These are phyloP conservation scores for Ethmia dodecea DNA, from an alignment of 2,888 invertebrate species.

Conservation along the genomic window DNA sequence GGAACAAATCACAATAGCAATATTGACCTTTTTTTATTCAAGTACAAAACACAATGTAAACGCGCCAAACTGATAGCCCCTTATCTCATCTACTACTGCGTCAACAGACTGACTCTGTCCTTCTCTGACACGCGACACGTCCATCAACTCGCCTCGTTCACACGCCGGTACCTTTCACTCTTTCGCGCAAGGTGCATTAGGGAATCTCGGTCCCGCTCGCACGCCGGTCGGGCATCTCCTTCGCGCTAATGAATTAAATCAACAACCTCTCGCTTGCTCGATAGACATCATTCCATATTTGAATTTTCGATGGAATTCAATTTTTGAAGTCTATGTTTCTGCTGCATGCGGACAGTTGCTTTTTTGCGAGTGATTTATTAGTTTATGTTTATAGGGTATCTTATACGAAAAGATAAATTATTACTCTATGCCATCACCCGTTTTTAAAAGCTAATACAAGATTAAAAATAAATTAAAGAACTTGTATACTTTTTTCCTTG, in stretches of 20 bases:
- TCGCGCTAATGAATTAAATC: slow-evolving; percentile 76
- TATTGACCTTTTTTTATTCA: slow-evolving; percentile 20
- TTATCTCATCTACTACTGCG: slow-evolving; percentile 75
- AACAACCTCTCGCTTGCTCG: slow-evolving; percentile 72
- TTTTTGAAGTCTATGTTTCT: slow-evolving; percentile 25
- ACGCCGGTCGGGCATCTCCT: slow-evolving; percentile 42
- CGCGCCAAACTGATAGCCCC: slow-evolving; percentile 66
- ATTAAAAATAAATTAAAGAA: too few species aligned
- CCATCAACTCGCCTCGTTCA: slow-evolving; percentile 29
- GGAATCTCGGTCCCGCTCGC: slow-evolving; percentile 32
- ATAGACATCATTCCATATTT: slow-evolving; percentile 57
- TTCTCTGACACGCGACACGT: slow-evolving; percentile 33
- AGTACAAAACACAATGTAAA: slow-evolving; percentile 48
- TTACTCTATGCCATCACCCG: too few species aligned
- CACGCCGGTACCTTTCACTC: slow-evolving; percentile 40
- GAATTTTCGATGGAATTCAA: slow-evolving; percentile 58
- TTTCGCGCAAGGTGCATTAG: slow-evolving; percentile 27
- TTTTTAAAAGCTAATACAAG: too few species aligned
- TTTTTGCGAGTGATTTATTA: too few species aligned
- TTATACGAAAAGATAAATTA: too few species aligned
- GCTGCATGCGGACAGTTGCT: not conserved
- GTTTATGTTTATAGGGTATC: too few species aligned
- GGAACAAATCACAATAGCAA: not conserved
- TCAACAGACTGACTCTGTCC: slow-evolving; percentile 60
- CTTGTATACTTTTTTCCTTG: too few species aligned